phyloP scores from a whole-genome alignment of 1,140 invertebrate genomes.

The Drosophila erecta region DNA sequence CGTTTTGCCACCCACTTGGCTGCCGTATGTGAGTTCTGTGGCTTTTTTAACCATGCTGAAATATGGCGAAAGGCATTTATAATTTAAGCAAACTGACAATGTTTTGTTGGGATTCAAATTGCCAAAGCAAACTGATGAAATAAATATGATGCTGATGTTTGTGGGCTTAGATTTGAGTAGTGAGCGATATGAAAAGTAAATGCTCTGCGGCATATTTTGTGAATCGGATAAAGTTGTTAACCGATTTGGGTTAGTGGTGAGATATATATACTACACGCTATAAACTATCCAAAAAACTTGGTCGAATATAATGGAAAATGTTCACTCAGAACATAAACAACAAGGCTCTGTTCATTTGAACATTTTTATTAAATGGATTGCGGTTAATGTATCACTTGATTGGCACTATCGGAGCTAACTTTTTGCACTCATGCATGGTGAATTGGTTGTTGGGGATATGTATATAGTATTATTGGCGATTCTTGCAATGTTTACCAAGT shows the following conservation, averaged over 20 bases:
- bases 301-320: background rate
- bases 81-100: conserved; percentile 42
- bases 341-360: background rate
- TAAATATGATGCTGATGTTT: conserved; percentile 16
- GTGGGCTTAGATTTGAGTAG: conserved; percentile 2
- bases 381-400: conserved; percentile 16
- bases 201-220: background rate
- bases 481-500: conserved; percentile 70
- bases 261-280: too few species aligned
- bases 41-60: conserved; percentile 36
- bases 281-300: background rate
- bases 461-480: conserved; percentile 65
- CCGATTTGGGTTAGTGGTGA: background rate
- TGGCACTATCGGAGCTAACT: background rate
- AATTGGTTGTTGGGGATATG: conserved; percentile 9
- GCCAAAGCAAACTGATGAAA: conserved; percentile 15
- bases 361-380: background rate
- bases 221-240: background rate
- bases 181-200: background rate
- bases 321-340: background rate
- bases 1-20: background rate
- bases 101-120: conserved; percentile 17
- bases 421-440: conserved; percentile 5
- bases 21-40: conserved; percentile 7
- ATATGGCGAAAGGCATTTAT: conserved; percentile 42